Conservation (phyloP, 1,140 invertebrate genomes). For the Hetaerina americana region DNA sequence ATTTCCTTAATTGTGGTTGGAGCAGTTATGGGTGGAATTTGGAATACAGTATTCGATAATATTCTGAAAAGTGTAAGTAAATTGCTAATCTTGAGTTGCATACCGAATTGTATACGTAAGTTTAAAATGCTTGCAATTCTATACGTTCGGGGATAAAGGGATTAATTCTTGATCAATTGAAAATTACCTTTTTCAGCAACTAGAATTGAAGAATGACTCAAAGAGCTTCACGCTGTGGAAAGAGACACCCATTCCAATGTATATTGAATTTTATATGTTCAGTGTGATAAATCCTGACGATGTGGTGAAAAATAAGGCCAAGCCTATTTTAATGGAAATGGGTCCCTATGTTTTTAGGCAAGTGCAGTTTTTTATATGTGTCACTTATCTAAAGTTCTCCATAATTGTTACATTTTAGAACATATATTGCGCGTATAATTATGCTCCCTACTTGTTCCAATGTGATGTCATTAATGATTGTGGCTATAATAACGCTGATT, state of each 20-base stretch:
- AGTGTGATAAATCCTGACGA: not conserved
- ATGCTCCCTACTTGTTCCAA: not conserved
- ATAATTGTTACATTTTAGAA: not conserved
- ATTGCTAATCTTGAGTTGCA: not conserved
- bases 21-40: not conserved
- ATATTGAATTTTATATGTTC: not conserved
- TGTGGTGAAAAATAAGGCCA: not conserved
- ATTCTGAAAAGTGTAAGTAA: not conserved
- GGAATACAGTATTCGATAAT: not conserved
- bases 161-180: not conserved
- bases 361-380: not conserved
- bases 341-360: not conserved
- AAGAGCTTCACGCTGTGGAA: not conserved
- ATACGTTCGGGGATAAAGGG: not conserved
- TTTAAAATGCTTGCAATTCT: not conserved
- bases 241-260: not conserved
- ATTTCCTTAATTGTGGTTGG: not conserved
- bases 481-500: not conserved
- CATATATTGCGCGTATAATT: not conserved
- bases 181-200: not conserved
- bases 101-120: not conserved
- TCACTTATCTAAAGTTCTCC: not conserved
- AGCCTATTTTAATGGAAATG: not conserved
- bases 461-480: not conserved
- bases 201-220: not conserved